Conservation (phyloP, 1,140 invertebrate species). For the Himalopsyche phryganea region DNA sequence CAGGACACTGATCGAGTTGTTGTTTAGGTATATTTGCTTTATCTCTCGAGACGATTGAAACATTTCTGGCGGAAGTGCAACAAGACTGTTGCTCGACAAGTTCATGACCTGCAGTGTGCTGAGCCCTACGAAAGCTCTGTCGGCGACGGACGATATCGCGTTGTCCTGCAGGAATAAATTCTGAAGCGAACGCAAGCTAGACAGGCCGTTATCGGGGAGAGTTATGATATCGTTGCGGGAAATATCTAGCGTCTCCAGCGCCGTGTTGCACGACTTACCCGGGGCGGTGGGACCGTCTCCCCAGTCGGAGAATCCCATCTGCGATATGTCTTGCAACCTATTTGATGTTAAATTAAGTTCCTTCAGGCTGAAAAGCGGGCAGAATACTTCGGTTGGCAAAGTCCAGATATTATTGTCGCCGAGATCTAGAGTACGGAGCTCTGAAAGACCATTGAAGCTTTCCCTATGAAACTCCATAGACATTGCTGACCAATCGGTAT, state of each 20-base stretch:
- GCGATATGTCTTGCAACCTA: conserved; percentile 70
- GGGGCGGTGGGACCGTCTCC: conserved; percentile 53
- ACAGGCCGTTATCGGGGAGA: conserved; percentile 69
- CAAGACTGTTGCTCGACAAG: conserved; percentile 72
- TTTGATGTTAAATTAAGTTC: conserved; percentile 73
- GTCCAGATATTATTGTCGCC: conserved; percentile 79
- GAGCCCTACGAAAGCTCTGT: conserved; percentile 70
- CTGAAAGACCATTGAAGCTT: conserved; percentile 64
- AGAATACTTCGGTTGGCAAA: conserved; percentile 70
- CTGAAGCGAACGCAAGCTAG: conserved; percentile 63
- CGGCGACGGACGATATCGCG: conserved; percentile 67
- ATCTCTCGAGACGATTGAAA: conserved; percentile 70
- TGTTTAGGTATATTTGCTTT: conserved; percentile 72
- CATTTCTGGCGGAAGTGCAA: conserved; percentile 72
- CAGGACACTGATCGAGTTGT: conserved; percentile 75
- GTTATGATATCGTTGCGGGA: conserved; percentile 69
- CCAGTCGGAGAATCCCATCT: conserved; percentile 70
- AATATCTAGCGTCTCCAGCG: conserved; percentile 69
- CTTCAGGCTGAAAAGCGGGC: conserved; percentile 65
- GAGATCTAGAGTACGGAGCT: conserved; percentile 69
- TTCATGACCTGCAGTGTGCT: conserved; percentile 66
- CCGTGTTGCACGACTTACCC: conserved; percentile 62
- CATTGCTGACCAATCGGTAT: conserved; percentile 78
- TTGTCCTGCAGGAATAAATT: conserved; percentile 71
- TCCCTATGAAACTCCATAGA: conserved; percentile 70